Evolutionary conservation across 2,888 invertebrate species (phyloP).

Genomic region (Empis stercorea): DNA sequence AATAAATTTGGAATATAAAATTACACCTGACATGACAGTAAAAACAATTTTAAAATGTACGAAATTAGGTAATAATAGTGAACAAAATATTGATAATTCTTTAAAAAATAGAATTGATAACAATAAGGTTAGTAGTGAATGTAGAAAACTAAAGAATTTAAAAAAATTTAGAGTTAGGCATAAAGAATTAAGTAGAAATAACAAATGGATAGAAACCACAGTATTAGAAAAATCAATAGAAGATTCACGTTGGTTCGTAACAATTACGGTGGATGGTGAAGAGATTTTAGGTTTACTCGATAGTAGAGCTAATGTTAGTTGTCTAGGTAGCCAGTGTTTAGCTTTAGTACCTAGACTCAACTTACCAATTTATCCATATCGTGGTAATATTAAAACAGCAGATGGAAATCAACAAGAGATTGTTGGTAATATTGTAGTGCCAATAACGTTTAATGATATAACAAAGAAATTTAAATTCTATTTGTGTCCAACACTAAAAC

Average conservation of each 20-base stretch:
- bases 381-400: constrained; percentile 7
- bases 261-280: constrained; percentile 5
- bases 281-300: constrained; percentile 9
- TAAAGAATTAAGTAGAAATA: no score
- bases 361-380: neutral
- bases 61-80: no score
- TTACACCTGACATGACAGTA: no score
- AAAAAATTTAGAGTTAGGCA: no score
- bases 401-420: constrained; percentile 9
- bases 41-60: no score
- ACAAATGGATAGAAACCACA: no score
- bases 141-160: no score
- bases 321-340: constrained; percentile 7
- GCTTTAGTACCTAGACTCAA: constrained; percentile 4
- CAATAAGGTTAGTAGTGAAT: no score
- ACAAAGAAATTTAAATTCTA: neutral
- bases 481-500: neutral
- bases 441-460: constrained; percentile 1
- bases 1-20: no score
- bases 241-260: neutral
- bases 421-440: neutral
- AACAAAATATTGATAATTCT: no score
- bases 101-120: no score
- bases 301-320: constrained; percentile 8
- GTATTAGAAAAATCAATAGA: no score